A percentile compares a stretch with the other conserved stretches of the same genome.
These are phyloP conservation scores for Hesperophylax magnus DNA, from an alignment of 1,140 invertebrate genomes.

Conservation along the genomic window DNA sequence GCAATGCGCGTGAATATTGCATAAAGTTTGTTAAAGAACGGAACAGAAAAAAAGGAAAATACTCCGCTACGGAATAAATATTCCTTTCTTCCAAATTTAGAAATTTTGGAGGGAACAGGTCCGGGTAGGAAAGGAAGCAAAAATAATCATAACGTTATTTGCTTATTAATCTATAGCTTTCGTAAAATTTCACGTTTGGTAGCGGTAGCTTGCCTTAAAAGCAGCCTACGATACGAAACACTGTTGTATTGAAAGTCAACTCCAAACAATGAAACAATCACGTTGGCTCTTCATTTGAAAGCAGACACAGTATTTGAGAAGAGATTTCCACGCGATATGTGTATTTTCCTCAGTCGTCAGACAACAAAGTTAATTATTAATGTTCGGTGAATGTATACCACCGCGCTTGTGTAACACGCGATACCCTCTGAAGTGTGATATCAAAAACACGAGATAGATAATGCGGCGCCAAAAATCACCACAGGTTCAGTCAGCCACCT, in stretches of 20 bases:
- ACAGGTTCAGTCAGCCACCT: no score
- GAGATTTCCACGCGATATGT: background rate
- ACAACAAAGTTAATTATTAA: no score
- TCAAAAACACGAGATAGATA: no score
- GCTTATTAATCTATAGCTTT: background rate
- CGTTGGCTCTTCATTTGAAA: background rate
- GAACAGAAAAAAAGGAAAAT: background rate
- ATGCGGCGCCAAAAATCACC: no score
- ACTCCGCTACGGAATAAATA: background rate
- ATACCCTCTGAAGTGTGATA: no score
- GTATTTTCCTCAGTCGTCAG: no score
- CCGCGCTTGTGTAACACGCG: no score
- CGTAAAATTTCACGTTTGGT: background rate
- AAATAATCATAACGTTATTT: background rate
- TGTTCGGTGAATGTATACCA: no score
- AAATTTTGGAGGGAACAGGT: background rate
- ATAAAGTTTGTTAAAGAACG: background rate
- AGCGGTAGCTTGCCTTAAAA: background rate
- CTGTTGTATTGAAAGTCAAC: no score
- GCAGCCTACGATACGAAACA: no score
- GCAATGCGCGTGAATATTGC: conserved; percentile 1
- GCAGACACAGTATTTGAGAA: background rate
- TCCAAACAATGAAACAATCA: background rate
- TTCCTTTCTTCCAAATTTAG: background rate
- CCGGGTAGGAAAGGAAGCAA: background rate